A percentile compares a stretch with the other conserved stretches of the same genome.
phyloP scores from a whole-genome alignment of 2,888 invertebrate genomes.

The Venusia cambrica region DNA sequence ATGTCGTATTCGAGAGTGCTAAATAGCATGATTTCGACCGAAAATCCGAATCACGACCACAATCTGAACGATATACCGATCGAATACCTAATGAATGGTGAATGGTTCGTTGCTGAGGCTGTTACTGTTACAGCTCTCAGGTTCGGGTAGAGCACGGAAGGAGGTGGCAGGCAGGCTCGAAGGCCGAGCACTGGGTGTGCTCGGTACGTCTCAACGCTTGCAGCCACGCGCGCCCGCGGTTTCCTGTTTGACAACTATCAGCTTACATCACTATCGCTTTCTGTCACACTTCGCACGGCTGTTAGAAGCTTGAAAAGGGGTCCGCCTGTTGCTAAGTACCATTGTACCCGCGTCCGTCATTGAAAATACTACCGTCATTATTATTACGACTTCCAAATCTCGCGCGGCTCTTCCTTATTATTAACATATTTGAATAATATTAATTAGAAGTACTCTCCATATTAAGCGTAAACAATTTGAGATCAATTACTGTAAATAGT shows the following conservation, averaged over 20 bases:
- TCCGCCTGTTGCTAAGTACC: constrained; percentile 71
- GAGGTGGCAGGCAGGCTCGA: constrained; percentile 17
- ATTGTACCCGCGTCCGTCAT: constrained; percentile 56
- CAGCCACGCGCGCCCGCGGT: constrained; percentile 70
- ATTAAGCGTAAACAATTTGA: constrained; percentile 43
- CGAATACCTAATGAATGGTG: constrained; percentile 68
- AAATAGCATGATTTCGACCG: too few species aligned
- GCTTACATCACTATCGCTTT: constrained; percentile 80
- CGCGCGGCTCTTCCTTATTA: constrained; percentile 60
- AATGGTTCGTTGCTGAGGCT: constrained; percentile 58
- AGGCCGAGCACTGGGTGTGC: constrained; percentile 60
- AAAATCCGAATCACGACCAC: too few species aligned
- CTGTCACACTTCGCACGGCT: constrained; percentile 69
- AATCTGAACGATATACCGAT: not conserved
- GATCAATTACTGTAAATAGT: constrained; percentile 46
- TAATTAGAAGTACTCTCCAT: too few species aligned
- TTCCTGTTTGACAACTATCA: constrained; percentile 80
- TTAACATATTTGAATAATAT: constrained; percentile 58
- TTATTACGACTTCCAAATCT: constrained; percentile 63
- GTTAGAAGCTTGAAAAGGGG: constrained; percentile 75
- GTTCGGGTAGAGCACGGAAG: constrained; percentile 37
- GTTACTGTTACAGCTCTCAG: constrained; percentile 68
- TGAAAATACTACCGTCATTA: constrained; percentile 66
- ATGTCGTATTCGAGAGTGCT: too few species aligned
- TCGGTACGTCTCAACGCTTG: constrained; percentile 54